These are phyloP conservation scores for Salmo trutta DNA, from an alignment of 2,797 vertebrate species.

Conservation along the genomic window DNA sequence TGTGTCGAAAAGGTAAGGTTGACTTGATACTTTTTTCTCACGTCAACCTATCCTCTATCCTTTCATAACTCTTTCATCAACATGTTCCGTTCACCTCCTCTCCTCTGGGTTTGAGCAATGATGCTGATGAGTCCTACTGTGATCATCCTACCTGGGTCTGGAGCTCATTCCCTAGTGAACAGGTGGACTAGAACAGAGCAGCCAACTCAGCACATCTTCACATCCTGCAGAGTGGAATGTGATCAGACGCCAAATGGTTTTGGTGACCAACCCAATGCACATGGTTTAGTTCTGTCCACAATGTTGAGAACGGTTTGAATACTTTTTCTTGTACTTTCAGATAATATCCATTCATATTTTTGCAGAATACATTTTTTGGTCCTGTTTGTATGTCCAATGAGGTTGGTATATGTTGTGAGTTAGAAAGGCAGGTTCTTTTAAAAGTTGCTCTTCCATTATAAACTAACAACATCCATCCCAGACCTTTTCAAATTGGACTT, in stretches of 20 bases:
- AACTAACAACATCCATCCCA: conserved; percentile 22
- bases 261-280: conserved; percentile 60
- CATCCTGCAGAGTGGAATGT: conserved; percentile 53
- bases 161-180: conserved; percentile 67
- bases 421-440: neutral
- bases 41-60: no score
- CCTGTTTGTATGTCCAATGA: neutral
- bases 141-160: conserved; percentile 56
- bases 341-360: neutral
- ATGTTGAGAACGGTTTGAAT: neutral
- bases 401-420: neutral
- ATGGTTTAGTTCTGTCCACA: conserved; percentile 21
- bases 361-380: neutral
- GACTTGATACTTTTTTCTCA: no score
- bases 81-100: no score
- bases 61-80: neutral
- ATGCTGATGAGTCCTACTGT: conserved; percentile 40
- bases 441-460: conserved; percentile 36
- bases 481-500: conserved; percentile 46
- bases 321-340: neutral
- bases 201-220: conserved; percentile 60
- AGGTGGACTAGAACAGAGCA: conserved; percentile 63
- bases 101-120: no score
- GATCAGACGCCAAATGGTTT: conserved; percentile 57
- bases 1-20: neutral